Percentiles rank a stretch among this genome's conserved stretches.
Conservation (phyloP, 2,888 invertebrate genomes). For the Drosophila emarginata region DNA sequence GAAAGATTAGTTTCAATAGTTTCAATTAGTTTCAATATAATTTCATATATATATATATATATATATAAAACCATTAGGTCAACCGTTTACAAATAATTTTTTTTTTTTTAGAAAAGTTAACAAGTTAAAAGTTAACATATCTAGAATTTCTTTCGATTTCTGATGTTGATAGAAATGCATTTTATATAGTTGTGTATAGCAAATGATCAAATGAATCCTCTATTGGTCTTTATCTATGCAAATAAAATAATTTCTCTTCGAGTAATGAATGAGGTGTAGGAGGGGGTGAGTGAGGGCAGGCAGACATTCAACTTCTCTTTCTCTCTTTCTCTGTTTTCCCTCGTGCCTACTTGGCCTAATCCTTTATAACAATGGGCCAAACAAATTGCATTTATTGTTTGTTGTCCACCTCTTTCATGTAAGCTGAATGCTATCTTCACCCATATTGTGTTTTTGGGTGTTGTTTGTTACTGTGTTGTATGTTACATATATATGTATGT, state of each 20-base stretch:
- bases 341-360: constrained; percentile 27
- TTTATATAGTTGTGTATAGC: no score
- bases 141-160: no score
- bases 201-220: neutral
- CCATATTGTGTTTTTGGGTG: constrained; percentile 3
- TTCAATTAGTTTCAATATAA: no score
- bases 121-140: no score
- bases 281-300: no score
- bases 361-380: constrained; percentile 29
- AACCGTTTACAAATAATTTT: no score
- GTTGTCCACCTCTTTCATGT: constrained; percentile 47
- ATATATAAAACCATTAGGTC: no score
- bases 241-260: neutral
- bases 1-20: no score
- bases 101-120: no score
- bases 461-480: constrained; percentile 27
- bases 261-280: neutral
- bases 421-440: constrained; percentile 2
- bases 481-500: constrained; percentile 40
- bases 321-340: constrained; percentile 19
- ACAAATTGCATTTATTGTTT: constrained; percentile 40
- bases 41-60: no score
- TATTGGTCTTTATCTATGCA: neutral
- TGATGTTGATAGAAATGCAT: no score
- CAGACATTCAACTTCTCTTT: neutral